phyloP scores from a whole-genome alignment of 2,888 invertebrate genomes.

The Acleris emargana region DNA sequence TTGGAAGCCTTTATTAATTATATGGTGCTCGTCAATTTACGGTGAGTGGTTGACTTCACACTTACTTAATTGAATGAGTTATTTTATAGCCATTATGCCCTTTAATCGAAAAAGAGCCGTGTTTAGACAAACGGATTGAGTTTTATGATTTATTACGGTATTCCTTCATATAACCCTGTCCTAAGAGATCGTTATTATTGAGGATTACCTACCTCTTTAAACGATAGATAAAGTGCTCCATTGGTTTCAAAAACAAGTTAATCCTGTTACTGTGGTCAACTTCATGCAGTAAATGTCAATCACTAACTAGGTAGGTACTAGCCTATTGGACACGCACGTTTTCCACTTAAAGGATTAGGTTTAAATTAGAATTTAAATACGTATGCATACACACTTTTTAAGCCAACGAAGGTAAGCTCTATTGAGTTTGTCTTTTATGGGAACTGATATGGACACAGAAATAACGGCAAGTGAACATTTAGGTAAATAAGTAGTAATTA shows the following conservation, averaged over 20 bases:
- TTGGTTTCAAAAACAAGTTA: slow-evolving; percentile 33
- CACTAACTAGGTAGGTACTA: slow-evolving; percentile 9
- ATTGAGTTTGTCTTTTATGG: neutral
- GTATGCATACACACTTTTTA: neutral
- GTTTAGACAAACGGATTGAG: slow-evolving; percentile 3
- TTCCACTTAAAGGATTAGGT: slow-evolving; percentile 10
- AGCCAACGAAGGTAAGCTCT: neutral
- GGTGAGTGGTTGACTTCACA: neutral
- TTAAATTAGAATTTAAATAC: slow-evolving; percentile 6
- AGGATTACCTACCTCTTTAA: slow-evolving; percentile 29
- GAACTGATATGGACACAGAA: neutral
- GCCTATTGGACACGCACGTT: slow-evolving; percentile 4
- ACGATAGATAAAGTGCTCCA: slow-evolving; percentile 27
- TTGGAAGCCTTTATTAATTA: neutral
- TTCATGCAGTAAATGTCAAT: slow-evolving; percentile 33
- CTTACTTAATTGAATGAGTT: slow-evolving; percentile 1
- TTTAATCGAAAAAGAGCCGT: slow-evolving; percentile 8
- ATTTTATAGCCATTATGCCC: neutral
- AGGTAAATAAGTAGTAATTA: too few species aligned
- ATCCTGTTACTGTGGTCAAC: slow-evolving; percentile 33
- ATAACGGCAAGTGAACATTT: neutral
- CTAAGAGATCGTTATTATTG: slow-evolving; percentile 37
- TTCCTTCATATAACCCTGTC: slow-evolving; percentile 28
- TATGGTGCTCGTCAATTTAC: neutral
- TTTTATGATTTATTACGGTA: slow-evolving; percentile 33